Base-by-base conservation (phyloP, 2,113 vertebrate genomes). In the Bubalus kerabau region DNA sequence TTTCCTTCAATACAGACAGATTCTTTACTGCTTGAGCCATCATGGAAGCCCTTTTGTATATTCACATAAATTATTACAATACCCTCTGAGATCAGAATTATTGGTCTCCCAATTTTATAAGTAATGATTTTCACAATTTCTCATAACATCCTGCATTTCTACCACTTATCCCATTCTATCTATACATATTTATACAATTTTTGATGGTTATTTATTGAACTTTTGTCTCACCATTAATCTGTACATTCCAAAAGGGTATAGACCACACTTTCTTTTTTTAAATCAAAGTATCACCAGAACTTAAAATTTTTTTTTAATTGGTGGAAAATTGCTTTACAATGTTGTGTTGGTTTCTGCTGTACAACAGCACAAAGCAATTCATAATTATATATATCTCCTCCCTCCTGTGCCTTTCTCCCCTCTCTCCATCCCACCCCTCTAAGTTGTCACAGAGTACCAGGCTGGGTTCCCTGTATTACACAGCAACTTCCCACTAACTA, bases 251-350 rank as follows among this genome's bases (percentile, higher is more conserved):
- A 48, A 85, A 71, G 10, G 5, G 2, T 56, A 6, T 30, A 80
- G 43, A 64, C 5, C 24, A 60, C 11, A 82, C 3, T 23, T 76
- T 71, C 62, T 4, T 62, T 16, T 36, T 94, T 67, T 3, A 30
- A 62, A 83, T 76, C 36, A 52, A 9, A 21, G 11, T 71, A 92
- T 67, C 14, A 21, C 9, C 9, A 36, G n/a, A 36, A 71, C 17
- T 21, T 71, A 0, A 71, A 5, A 1, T 21, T 0, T 1, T 5
- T 2, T 21, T 71, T 71, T 71, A 71, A 71, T 71, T 71, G n/a
- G n/a, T 21, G 0, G n/a, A 36, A 71, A 36, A 36, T 36, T 71
- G 64, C n/a, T 71, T 19, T 36, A 36, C n/a, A 36, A 23, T 36
- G 17, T 71, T 36, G 19, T 71, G 17, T 21, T 36, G n/a, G 9